These are phyloP conservation scores for Rotaria sp. DNA, from an alignment of 2,888 invertebrate genomes.

Conservation along the genomic window DNA sequence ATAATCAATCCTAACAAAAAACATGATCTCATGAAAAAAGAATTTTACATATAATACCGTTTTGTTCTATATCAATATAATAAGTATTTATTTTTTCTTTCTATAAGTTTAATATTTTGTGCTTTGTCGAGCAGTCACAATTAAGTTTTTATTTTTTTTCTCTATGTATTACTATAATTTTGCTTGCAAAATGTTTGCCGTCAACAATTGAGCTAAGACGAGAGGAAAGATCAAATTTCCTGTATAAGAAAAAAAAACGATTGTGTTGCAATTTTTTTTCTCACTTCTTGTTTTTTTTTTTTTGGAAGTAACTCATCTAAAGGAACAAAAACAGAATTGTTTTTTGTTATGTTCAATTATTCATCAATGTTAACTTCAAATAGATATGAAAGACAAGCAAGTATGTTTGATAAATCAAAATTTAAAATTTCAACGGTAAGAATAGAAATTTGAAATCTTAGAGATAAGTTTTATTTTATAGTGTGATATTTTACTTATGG, in stretches of 20 bases:
- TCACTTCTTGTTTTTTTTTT: not conserved
- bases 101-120: not conserved
- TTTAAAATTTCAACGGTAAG: not conserved
- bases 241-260: not conserved
- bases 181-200: not conserved
- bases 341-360: not conserved
- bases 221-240: slow-evolving; percentile 6
- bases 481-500: not conserved
- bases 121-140: not conserved
- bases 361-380: not conserved
- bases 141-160: not conserved
- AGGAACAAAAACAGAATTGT: not conserved
- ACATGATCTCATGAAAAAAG: too few species aligned
- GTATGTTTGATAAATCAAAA: not conserved
- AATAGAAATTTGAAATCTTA: not conserved
- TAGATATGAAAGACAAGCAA: too few species aligned
- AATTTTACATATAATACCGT: too few species aligned
- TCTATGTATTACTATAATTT: not conserved
- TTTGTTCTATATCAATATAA: too few species aligned
- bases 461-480: not conserved
- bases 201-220: not conserved
- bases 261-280: not conserved
- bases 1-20: too few species aligned
- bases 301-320: not conserved
- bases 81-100: too few species aligned